These are phyloP conservation scores for Lysandra coridon DNA, from an alignment of 2,888 invertebrate species.

Conservation along the genomic window DNA sequence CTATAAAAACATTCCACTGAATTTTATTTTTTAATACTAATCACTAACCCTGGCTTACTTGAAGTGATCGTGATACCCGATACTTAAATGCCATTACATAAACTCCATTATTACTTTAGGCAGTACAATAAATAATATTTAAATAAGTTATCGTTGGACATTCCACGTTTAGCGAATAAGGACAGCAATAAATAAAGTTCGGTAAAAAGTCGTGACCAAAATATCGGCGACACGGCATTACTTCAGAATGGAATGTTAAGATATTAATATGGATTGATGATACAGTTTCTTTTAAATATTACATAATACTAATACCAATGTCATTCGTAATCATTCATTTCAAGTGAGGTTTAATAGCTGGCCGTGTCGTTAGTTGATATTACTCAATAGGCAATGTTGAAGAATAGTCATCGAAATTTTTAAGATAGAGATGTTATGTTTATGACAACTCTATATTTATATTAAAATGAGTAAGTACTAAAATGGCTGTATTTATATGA, in stretches of 20 bases:
- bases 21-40: background rate
- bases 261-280: conserved; percentile 24
- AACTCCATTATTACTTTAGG: background rate
- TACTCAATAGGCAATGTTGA: background rate
- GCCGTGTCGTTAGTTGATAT: background rate
- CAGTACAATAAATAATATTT: background rate
- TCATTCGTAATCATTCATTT: background rate
- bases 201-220: conserved; percentile 33
- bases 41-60: background rate
- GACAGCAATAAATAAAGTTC: conserved; percentile 30
- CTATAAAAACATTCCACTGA: background rate
- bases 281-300: conserved; percentile 14
- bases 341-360: background rate
- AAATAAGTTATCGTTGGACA: background rate
- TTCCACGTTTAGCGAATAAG: conserved; percentile 9
- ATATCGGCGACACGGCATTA: conserved; percentile 18
- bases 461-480: background rate
- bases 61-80: background rate
- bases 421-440: background rate
- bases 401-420: background rate
- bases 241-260: conserved; percentile 20
- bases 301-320: background rate
- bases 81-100: background rate
- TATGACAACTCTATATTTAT: background rate
- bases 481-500: background rate